Evolutionary conservation across 2,113 vertebrate genomes (phyloP).

Genomic region (Cairina moschata): DNA sequence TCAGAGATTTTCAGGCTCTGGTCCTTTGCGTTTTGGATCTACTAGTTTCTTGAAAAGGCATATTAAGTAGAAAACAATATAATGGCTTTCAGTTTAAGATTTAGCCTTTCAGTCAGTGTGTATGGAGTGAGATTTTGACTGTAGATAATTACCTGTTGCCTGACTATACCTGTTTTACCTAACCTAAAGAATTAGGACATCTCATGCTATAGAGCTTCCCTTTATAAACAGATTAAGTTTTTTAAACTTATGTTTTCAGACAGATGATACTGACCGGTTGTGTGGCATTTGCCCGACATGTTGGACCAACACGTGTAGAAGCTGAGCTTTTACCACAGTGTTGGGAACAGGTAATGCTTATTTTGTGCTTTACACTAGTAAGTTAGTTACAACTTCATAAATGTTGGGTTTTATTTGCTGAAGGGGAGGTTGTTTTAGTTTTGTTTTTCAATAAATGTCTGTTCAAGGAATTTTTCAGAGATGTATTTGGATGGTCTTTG

Average conservation of each 20-base stretch:
- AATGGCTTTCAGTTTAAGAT: background rate
- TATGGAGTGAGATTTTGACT: background rate
- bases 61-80: background rate
- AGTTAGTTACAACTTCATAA: background rate
- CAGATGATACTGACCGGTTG: slow-evolving; percentile 99
- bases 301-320: slow-evolving; percentile 96
- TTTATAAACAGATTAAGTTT: background rate
- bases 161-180: background rate
- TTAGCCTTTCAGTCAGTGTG: background rate
- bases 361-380: background rate
- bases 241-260: slow-evolving; percentile 74
- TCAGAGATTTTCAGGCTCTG: background rate
- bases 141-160: background rate
- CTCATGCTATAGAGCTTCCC: background rate
- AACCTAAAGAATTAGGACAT: background rate
- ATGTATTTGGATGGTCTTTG: background rate
- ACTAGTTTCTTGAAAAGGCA: background rate
- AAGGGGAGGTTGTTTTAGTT: background rate
- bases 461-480: background rate
- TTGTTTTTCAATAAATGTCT: background rate
- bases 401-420: background rate
- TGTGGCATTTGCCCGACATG: slow-evolving; percentile 95
- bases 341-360: slow-evolving; percentile 93
- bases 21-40: background rate
- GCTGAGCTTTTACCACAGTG: slow-evolving; percentile 97